These are phyloP conservation scores for Shargacucullia verbasci DNA, from an alignment of 2,888 invertebrate genomes.

Conservation along the genomic window DNA sequence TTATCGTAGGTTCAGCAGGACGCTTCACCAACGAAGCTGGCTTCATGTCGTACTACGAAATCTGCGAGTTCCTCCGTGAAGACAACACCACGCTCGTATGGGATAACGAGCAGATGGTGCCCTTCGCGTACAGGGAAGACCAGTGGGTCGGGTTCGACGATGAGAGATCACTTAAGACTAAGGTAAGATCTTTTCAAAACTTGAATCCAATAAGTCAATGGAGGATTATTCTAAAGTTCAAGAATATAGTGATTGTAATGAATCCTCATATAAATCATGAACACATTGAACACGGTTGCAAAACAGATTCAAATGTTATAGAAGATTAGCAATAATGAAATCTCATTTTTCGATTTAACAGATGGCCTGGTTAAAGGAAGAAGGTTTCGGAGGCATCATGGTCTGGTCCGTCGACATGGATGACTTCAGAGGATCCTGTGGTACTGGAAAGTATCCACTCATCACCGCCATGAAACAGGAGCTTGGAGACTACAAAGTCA, in stretches of 20 bases:
- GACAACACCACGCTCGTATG: slow-evolving; percentile 97
- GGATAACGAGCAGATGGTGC: slow-evolving; percentile 98
- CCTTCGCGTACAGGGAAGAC: slow-evolving; percentile 96
- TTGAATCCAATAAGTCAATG: no score
- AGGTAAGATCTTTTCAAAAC: slow-evolving; percentile 87
- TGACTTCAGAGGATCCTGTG: slow-evolving; percentile 97
- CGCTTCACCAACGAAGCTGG: slow-evolving; percentile 98
- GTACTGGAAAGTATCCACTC: slow-evolving; percentile 96
- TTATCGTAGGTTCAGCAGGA: slow-evolving; percentile 89
- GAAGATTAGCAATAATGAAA: not conserved
- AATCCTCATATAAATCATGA: no score
- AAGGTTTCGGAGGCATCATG: slow-evolving; percentile 98
- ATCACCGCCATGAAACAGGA: slow-evolving; percentile 96
- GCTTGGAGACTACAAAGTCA: slow-evolving; percentile 94
- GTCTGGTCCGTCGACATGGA: slow-evolving; percentile 99
- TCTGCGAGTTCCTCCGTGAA: slow-evolving; percentile 96
- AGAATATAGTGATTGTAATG: no score
- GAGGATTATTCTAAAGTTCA: no score
- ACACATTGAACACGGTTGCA: no score
- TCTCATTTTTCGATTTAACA: slow-evolving; percentile 72
- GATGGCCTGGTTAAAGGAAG: slow-evolving; percentile 98
- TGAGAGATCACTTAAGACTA: slow-evolving; percentile 96
- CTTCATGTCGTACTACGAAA: slow-evolving; percentile 98
- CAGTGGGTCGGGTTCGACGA: slow-evolving; percentile 99
- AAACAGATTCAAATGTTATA: no score